A percentile compares a stretch with the other conserved stretches of the same genome.
phyloP scores from a whole-genome alignment of 2,797 vertebrate species.

The Trematomus bernacchii region DNA sequence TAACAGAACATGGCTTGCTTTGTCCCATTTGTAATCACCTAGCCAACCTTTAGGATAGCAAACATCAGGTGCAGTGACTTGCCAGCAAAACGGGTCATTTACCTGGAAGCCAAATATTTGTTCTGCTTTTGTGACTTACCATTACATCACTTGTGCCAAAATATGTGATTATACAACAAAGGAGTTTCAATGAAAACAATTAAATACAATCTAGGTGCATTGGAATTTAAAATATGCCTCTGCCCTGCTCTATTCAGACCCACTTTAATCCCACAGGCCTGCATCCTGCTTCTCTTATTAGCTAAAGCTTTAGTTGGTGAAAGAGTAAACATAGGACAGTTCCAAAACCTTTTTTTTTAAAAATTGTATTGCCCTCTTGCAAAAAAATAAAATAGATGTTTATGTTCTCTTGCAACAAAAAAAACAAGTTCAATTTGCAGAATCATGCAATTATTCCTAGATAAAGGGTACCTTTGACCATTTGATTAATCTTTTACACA shows the following conservation, averaged over 20 bases:
- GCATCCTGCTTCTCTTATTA: neutral
- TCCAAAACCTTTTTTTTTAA: neutral
- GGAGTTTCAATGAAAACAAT: neutral
- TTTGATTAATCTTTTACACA: no score
- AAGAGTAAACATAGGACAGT: neutral
- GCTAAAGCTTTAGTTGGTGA: neutral
- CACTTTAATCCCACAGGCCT: neutral
- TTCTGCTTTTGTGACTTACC: conserved; percentile 4
- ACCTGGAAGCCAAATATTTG: conserved; percentile 6
- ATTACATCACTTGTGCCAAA: conserved; percentile 6
- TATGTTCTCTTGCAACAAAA: neutral
- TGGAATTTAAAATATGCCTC: neutral
- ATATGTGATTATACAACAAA: neutral
- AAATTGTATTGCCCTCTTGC: no score
- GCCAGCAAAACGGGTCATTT: conserved; percentile 22
- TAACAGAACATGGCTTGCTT: neutral
- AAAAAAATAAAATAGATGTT: no score
- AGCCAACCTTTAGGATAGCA: neutral
- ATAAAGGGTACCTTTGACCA: neutral
- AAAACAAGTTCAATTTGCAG: neutral
- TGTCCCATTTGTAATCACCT: neutral
- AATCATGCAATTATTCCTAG: neutral
- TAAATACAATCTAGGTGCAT: neutral
- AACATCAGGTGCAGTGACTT: conserved; percentile 24
- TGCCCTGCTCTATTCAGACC: neutral